Base-by-base conservation (phyloP, 2,888 invertebrate species). In the Diachrysia chrysitis region DNA sequence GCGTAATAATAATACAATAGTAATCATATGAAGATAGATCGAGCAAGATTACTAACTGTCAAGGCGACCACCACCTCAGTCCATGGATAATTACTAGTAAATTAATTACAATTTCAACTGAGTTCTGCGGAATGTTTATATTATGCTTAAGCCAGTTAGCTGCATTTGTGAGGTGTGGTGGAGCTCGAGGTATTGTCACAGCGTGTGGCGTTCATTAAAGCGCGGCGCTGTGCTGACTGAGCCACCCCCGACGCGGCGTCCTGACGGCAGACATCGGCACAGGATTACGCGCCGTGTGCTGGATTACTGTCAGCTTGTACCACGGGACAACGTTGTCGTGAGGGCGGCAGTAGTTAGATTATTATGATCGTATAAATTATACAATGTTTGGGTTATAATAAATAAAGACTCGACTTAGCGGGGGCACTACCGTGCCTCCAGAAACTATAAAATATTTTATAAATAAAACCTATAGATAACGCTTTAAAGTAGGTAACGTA, bases 171-270 rank as follows among this genome's bases (percentile, higher is more conserved):
- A n/a, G n/a, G 17, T 17, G 48, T 37, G 46, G 48, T 48, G 48
- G 17, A 1, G 42, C 51, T 56, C 51, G 51, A 9, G 19, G 58
- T 37, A 32, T 9, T 5, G 60, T 25, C 77, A 16, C 78, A 69
- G 83, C 81, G 56, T 66, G 82, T 23, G 55, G 66, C 25, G 57
- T 76, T 82, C 80, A 80, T 82, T 78, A 80, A 64, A 54, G 5
- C 23, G 65, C 19, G 54, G 51, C 19, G 64, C 57, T 57, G 1
- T 53, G 56, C 63, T 16, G 53, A 35, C 57, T 66, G 56, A 69
- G 62, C 76, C 63, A 67, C 78, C 57, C 67, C 37, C 14, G 68
- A 53, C 59, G 54, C 21, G 12, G 19, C 19, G 2, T 37, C 37
- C 3, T 37, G 37, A 16, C 16, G 37, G 9, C 35, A 37, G 14